Conservation (phyloP, 92 coral and sea anemone species). For the Bergia sp. region DNA sequence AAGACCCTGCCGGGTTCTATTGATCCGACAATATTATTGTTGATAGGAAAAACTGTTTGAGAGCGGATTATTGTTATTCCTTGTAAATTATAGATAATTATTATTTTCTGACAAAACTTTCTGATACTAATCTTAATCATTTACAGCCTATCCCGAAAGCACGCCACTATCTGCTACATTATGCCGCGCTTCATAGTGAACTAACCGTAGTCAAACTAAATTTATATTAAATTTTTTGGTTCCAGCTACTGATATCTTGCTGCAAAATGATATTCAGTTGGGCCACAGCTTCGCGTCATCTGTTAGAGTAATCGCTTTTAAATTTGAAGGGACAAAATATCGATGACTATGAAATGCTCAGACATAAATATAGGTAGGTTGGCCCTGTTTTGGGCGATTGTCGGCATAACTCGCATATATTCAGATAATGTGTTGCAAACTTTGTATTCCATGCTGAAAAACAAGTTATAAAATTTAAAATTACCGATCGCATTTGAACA, state of each 20-base stretch:
- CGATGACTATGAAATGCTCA: background rate
- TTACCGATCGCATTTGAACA: background rate
- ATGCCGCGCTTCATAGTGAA: background rate
- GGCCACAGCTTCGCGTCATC: background rate
- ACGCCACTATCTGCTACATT: background rate
- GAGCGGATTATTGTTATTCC: conserved; percentile 30
- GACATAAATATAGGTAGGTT: background rate
- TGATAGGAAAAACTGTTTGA: conserved; percentile 9
- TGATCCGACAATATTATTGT: background rate
- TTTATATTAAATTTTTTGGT: background rate
- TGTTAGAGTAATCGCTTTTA: background rate
- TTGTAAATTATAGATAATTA: background rate
- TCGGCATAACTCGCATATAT: too few species aligned
- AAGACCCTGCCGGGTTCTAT: background rate
- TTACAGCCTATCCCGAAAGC: background rate
- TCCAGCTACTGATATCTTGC: background rate
- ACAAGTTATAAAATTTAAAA: background rate
- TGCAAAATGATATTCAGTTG: too few species aligned
- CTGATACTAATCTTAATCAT: conserved; percentile 5
- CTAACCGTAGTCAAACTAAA: background rate
- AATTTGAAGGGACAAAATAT: background rate
- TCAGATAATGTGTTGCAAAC: background rate
- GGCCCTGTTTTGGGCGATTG: background rate
- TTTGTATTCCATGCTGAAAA: background rate
- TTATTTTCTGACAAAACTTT: conserved; percentile 46